Evolutionary conservation across 1,140 invertebrate species (phyloP).

Genomic region (Trichonephila inaurata): DNA sequence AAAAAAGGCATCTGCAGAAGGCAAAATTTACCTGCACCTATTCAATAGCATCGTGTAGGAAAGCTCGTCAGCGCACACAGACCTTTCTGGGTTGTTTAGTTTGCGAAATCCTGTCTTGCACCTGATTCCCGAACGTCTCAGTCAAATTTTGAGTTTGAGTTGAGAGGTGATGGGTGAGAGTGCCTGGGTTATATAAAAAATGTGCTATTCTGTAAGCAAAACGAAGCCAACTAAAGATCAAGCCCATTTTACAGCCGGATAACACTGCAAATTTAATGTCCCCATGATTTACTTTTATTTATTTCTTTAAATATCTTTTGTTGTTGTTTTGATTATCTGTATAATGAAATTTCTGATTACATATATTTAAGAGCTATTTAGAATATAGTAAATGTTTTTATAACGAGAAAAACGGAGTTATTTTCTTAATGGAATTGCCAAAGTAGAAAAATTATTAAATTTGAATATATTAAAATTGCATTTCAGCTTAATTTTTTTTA

Average conservation of each 20-base stretch:
- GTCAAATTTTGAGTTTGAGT: background rate
- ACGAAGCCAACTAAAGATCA: slow-evolving; percentile 25
- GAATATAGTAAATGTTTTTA: too few species aligned
- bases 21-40: slow-evolving; percentile 59
- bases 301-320: background rate
- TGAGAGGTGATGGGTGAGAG: background rate
- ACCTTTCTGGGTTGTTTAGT: slow-evolving; percentile 28
- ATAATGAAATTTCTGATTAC: too few species aligned
- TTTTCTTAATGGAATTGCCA: too few species aligned
- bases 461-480: too few species aligned
- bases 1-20: slow-evolving; percentile 39
- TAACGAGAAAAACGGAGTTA: too few species aligned
- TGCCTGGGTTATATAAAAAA: background rate
- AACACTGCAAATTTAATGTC: background rate
- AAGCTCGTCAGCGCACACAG: slow-evolving; percentile 4
- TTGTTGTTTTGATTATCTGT: background rate
- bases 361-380: too few species aligned
- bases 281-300: background rate
- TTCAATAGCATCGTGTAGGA: slow-evolving; percentile 44
- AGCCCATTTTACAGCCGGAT: background rate
- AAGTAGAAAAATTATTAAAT: too few species aligned
- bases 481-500: too few species aligned
- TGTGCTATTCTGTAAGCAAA: slow-evolving; percentile 42
- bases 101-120: slow-evolving; percentile 47
- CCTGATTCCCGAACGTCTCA: slow-evolving; percentile 14